phyloP scores from a whole-genome alignment of 2,797 vertebrate species.

The Liasis olivaceus region DNA sequence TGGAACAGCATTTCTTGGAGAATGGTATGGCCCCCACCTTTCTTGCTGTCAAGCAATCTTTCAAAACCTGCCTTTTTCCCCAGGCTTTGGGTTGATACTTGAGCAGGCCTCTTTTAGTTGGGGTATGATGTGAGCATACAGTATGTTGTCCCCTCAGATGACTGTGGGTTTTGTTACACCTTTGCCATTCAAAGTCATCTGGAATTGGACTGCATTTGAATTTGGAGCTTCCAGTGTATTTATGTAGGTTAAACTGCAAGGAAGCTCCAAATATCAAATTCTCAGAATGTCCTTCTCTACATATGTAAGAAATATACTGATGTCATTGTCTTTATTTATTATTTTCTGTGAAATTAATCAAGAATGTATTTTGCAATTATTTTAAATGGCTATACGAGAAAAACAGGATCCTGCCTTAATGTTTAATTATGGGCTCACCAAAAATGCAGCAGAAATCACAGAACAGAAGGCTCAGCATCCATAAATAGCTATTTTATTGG shows the following conservation, averaged over 20 bases:
- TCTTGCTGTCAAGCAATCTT: background rate
- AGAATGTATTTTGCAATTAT: slow-evolving; percentile 20
- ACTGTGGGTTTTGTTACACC: background rate
- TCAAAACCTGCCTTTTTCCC: background rate
- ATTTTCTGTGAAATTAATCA: slow-evolving; percentile 9
- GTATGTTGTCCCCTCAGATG: background rate
- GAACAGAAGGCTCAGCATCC: slow-evolving; percentile 14
- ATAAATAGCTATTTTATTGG: slow-evolving; percentile 29
- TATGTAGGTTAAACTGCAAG: background rate
- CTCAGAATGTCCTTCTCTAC: background rate
- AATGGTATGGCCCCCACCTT: background rate
- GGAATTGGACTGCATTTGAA: background rate
- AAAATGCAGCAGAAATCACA: slow-evolving; percentile 20
- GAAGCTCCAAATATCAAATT: background rate
- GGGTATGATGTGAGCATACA: background rate
- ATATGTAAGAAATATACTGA: background rate
- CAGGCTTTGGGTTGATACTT: background rate
- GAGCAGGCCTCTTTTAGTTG: background rate
- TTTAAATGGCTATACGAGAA: background rate
- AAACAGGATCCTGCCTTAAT: slow-evolving; percentile 12
- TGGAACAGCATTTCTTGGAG: background rate
- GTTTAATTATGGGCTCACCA: slow-evolving; percentile 12
- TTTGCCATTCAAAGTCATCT: background rate
- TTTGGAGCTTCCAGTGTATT: background rate
- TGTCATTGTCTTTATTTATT: slow-evolving; percentile 11